Evolutionary conservation across 1,140 invertebrate species (phyloP), one percentile per base, ranked within the genome.

Genomic region (Cotesia typhae): DNA sequence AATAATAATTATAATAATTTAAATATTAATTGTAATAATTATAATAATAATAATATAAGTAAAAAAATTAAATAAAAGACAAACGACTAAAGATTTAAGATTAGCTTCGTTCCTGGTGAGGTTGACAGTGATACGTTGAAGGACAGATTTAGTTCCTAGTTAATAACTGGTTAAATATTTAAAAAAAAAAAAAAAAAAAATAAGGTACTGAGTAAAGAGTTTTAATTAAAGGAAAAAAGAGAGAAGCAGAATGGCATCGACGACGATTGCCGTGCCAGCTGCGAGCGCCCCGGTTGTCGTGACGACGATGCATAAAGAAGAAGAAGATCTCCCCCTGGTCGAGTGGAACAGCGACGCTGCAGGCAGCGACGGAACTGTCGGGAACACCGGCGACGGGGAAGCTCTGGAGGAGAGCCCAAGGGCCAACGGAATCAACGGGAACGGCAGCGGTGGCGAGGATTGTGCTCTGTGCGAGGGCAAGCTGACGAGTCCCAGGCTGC

Each of bases 401-500:
- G 80, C 82, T 4, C 64, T 83, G 6, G 83, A 84, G 38, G 82
- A 84, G 52, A 78, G 78, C 1, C 73, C 74, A 1, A 77, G 79
- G 12, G 78, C 74, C 3, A 74, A 74, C 7, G 77, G 77, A 0
- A 77, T 81, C 28, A 73, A 74, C 10, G 41, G 41, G 10, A 47
- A 10, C 41, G 10, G 41, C 0, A 47, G 41, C 17, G 76, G 73
- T 4, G 82, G 80, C 67, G 80, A 86, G 51, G 80, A 79, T 14
- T 87, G 85, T 64, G 73, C 78, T 77, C 80, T 87, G 84, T 93
- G 85, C 81, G 90, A 90, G 75, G 90, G 91, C 80, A 93, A 92
- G 78, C 87, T 94, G 75, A 91, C 90, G 79, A 90, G 90, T 79
- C 96, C 96, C 57, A 91, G 95, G 76, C 92, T 97, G 53, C 89